These are phyloP conservation scores for Hirtodrosophila duncani DNA, from an alignment of 2,888 invertebrate genomes.

Conservation along the genomic window DNA sequence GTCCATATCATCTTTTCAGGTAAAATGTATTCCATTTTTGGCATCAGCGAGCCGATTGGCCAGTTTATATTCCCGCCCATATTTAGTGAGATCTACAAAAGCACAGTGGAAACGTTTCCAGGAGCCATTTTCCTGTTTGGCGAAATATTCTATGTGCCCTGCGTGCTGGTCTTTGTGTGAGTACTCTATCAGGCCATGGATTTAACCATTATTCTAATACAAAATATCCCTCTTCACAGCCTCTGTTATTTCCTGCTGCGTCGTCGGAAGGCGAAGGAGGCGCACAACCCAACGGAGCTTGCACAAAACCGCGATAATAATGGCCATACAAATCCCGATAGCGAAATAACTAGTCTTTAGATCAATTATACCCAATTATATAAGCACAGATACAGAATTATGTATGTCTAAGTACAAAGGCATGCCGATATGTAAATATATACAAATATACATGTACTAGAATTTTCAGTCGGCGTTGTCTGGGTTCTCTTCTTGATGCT, in stretches of 20 bases:
- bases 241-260: constrained; percentile 60
- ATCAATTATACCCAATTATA: constrained; percentile 8
- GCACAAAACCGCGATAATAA: constrained; percentile 36
- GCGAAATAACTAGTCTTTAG: constrained; percentile 68
- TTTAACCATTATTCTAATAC: background rate
- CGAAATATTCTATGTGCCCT: constrained; percentile 76
- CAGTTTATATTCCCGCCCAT: constrained; percentile 76
- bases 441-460: background rate
- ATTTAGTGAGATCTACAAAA: constrained; percentile 74
- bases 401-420: constrained; percentile 2
- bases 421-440: constrained; percentile 2
- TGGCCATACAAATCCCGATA: constrained; percentile 42
- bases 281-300: constrained; percentile 37
- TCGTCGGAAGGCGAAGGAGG: constrained; percentile 50
- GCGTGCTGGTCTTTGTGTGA: constrained; percentile 77
- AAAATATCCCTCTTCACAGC: constrained; percentile 24
- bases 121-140: constrained; percentile 77
- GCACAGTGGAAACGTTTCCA: constrained; percentile 73
- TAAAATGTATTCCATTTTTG: constrained; percentile 76
- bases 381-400: background rate
- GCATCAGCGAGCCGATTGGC: constrained; percentile 76
- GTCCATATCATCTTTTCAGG: constrained; percentile 37
- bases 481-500: no score
- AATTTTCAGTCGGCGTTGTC: no score
- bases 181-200: constrained; percentile 14